Evolutionary conservation across 1,140 invertebrate species (phyloP).

Genomic region (Nasonia longicornis): DNA sequence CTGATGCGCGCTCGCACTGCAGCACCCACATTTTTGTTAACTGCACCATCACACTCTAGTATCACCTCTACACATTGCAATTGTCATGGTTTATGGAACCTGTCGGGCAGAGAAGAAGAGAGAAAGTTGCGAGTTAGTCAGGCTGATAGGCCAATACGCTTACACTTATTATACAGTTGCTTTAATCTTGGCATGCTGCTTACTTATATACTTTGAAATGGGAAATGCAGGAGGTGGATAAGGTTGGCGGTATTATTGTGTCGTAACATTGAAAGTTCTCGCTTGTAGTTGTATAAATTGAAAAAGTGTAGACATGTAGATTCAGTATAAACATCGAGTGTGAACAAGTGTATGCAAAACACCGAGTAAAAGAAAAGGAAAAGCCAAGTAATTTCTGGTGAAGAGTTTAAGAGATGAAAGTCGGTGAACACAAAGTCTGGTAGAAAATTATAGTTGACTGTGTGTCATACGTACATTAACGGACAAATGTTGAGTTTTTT

Average conservation of each 20-base stretch:
- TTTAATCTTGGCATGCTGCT: neutral
- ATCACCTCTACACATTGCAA: conserved; percentile 74
- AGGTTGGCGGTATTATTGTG: neutral
- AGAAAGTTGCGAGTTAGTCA: neutral
- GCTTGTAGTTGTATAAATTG: neutral
- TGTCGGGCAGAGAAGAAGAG: conserved; percentile 58
- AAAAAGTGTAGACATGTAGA: neutral
- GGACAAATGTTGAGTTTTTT: neutral
- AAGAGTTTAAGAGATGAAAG: neutral
- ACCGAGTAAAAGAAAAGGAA: neutral
- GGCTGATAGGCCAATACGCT: neutral
- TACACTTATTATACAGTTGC: neutral
- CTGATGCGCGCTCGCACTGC: conserved; percentile 46
- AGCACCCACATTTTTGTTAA: conserved; percentile 59
- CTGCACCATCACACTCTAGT: conserved; percentile 65
- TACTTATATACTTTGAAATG: neutral
- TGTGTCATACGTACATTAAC: neutral
- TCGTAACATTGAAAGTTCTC: neutral
- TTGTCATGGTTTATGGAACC: conserved; percentile 84
- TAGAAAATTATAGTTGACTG: neutral
- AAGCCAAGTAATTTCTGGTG: neutral
- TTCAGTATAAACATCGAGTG: neutral
- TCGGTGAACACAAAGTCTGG: neutral
- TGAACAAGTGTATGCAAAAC: neutral
- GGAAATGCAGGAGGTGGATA: neutral